Evolutionary conservation across 1,140 invertebrate genomes (phyloP).

Genomic region (Philotrypesis tridentata): DNA sequence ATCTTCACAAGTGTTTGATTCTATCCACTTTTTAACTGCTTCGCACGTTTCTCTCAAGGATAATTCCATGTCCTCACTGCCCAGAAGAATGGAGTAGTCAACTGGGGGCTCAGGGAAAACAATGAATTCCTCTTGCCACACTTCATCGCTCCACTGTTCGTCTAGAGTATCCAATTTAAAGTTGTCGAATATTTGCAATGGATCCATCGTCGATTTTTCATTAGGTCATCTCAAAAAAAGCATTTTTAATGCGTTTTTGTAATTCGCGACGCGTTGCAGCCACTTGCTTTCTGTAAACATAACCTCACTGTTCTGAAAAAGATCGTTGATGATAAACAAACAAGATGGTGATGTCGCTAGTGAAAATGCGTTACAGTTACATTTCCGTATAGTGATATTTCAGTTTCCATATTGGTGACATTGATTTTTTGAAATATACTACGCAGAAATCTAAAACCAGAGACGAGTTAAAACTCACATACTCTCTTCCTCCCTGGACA

Average conservation of each 20-base stretch:
- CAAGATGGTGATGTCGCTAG: constrained; percentile 40
- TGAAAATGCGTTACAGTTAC: constrained; percentile 11
- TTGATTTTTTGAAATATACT: constrained; percentile 28
- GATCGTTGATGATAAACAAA: constrained; percentile 46
- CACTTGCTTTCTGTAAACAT: constrained; percentile 56
- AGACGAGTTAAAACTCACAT: too few species aligned
- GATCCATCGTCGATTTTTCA: constrained; percentile 59
- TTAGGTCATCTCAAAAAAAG: constrained; percentile 42
- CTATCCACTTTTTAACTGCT: constrained; percentile 62
- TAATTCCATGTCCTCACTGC: constrained; percentile 64
- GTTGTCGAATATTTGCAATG: constrained; percentile 61
- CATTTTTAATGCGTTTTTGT: constrained; percentile 19
- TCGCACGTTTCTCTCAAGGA: constrained; percentile 63
- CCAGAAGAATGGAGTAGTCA: constrained; percentile 69
- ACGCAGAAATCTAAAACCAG: too few species aligned
- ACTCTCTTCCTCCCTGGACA: too few species aligned
- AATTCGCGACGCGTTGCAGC: neutral
- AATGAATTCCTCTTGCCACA: constrained; percentile 74
- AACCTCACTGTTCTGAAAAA: constrained; percentile 54
- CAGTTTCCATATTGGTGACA: constrained; percentile 16
- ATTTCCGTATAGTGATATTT: neutral
- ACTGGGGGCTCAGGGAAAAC: constrained; percentile 69
- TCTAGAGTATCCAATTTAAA: constrained; percentile 67
- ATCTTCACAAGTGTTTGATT: constrained; percentile 49
- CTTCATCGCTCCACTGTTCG: constrained; percentile 71